These are phyloP conservation scores for Eucera pruinosa DNA, from an alignment of 2,888 invertebrate genomes.

Conservation along the genomic window DNA sequence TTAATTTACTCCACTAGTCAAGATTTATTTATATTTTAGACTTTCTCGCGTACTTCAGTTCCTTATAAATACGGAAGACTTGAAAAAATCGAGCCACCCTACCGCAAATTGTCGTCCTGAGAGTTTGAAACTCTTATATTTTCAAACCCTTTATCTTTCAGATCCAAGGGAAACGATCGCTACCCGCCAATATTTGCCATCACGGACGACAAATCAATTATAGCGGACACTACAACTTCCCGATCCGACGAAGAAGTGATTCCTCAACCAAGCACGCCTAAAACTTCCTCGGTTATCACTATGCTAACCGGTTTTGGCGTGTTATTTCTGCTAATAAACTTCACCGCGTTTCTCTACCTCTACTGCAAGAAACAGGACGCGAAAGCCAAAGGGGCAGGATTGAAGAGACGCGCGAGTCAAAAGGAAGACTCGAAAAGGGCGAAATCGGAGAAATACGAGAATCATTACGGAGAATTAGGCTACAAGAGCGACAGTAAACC, in stretches of 20 bases:
- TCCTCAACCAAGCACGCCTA: constrained; percentile 60
- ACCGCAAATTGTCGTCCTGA: too few species aligned
- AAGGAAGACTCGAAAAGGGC: constrained; percentile 84
- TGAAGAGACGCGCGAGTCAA: constrained; percentile 85
- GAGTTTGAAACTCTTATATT: too few species aligned
- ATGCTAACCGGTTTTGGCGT: constrained; percentile 86
- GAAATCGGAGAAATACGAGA: constrained; percentile 82
- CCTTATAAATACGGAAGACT: too few species aligned
- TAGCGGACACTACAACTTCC: constrained; percentile 29
- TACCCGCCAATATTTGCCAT: constrained; percentile 4
- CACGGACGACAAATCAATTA: constrained; percentile 38
- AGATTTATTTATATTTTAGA: too few species aligned
- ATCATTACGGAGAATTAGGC: constrained; percentile 85
- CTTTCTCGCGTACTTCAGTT: too few species aligned
- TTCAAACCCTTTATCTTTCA: not conserved
- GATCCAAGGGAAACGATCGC: constrained; percentile 11
- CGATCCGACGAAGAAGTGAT: constrained; percentile 28
- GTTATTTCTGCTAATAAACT: constrained; percentile 90
- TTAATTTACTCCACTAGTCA: too few species aligned
- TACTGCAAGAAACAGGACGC: constrained; percentile 88
- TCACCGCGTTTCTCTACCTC: constrained; percentile 88
- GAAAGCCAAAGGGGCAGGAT: constrained; percentile 85
- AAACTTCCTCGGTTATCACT: constrained; percentile 81
- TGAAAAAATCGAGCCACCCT: too few species aligned
- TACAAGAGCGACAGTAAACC: constrained; percentile 85